Evolutionary conservation across 2,113 vertebrate species (phyloP).

Genomic region (Anarhynchus alexandrinus): DNA sequence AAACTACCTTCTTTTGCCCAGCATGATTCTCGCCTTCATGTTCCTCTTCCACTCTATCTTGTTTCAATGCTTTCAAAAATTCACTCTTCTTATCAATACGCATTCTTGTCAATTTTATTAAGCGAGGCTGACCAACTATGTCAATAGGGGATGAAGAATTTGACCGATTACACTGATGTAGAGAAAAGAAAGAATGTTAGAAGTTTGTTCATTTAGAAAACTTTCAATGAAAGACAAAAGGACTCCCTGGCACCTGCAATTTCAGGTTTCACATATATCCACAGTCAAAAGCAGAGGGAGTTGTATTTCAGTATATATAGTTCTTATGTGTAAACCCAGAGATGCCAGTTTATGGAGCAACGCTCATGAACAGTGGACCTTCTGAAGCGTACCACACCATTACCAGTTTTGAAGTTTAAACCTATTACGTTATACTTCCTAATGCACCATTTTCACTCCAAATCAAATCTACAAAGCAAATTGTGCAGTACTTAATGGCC

Average conservation of each 20-base stretch:
- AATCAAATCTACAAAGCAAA: background rate
- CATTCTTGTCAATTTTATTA: constrained; percentile 77
- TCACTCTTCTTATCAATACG: constrained; percentile 78
- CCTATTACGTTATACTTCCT: background rate
- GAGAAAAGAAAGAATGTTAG: background rate
- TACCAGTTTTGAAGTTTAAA: background rate
- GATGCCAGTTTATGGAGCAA: background rate
- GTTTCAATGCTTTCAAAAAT: constrained; percentile 78
- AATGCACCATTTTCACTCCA: background rate
- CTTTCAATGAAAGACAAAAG: background rate
- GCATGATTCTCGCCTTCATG: constrained; percentile 61
- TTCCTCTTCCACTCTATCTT: constrained; percentile 70
- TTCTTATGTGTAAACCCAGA: background rate
- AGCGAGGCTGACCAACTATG: constrained; percentile 72
- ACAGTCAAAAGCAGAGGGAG: background rate
- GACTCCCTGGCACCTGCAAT: background rate
- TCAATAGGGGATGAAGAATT: constrained; percentile 79
- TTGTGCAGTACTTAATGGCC: background rate
- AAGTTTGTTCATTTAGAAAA: background rate
- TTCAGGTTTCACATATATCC: background rate
- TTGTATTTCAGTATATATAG: background rate
- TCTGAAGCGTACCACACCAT: background rate
- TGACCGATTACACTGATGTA: constrained; percentile 68
- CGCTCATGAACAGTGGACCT: background rate
- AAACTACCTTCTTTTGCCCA: constrained; percentile 71